Conservation (phyloP, 2,113 vertebrate genomes). For the Peucedramus taeniatus region DNA sequence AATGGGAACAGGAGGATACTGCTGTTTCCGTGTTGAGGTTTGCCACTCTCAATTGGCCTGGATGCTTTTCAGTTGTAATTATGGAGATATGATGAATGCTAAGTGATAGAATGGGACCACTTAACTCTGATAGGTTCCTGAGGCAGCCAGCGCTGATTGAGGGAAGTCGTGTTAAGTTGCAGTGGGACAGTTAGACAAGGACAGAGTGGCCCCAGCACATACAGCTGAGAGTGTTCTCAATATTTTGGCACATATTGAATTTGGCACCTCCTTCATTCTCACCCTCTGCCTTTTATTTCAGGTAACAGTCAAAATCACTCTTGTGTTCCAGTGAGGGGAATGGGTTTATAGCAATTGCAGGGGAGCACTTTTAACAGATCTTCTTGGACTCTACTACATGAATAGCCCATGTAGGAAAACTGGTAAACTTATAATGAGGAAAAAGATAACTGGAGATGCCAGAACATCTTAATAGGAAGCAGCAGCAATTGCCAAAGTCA, state of each 20-base stretch:
- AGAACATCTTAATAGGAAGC: not conserved
- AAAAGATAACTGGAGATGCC: not conserved
- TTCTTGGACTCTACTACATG: not conserved
- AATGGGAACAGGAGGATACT: not conserved
- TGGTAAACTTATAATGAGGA: not conserved
- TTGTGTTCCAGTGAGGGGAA: not conserved
- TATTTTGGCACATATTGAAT: not conserved
- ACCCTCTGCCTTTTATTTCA: not conserved
- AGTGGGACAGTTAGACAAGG: not conserved
- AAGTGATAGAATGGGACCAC: constrained; percentile 44
- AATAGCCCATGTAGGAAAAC: not conserved
- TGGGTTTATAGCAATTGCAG: not conserved
- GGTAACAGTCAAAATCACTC: not conserved
- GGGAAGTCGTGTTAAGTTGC: not conserved
- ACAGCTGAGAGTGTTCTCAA: not conserved
- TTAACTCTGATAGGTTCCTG: not conserved
- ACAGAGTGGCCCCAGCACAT: not conserved
- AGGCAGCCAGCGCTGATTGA: not conserved
- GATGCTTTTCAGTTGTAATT: not conserved
- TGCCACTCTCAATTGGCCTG: not conserved
- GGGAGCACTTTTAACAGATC: not conserved
- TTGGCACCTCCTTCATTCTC: not conserved
- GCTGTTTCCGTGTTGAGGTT: not conserved
- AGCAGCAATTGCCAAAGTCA: not conserved
- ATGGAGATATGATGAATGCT: not conserved